These are phyloP conservation scores for Acanthosepion esculentum DNA, from an alignment of 2,888 invertebrate genomes.

Conservation along the genomic window DNA sequence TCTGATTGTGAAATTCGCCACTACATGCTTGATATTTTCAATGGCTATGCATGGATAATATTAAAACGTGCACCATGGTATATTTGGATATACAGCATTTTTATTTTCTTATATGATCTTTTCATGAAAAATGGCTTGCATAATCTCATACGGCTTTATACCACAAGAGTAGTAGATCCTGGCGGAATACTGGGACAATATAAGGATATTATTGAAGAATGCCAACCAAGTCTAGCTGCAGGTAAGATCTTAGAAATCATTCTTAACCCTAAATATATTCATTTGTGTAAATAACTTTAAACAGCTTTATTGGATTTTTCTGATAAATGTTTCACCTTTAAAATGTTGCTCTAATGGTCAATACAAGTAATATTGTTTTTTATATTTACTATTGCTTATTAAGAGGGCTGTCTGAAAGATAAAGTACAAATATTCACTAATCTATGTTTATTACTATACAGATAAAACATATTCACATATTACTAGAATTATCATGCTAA, in stretches of 20 bases:
- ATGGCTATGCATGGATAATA: conserved; percentile 59
- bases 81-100: conserved; percentile 59
- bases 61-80: conserved; percentile 65
- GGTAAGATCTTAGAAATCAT: conserved; percentile 54
- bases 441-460: too few species aligned
- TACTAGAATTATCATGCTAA: too few species aligned
- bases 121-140: conserved; percentile 58
- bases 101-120: conserved; percentile 60
- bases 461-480: too few species aligned
- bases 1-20: conserved; percentile 51
- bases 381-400: too few species aligned
- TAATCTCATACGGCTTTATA: conserved; percentile 59
- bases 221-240: conserved; percentile 63
- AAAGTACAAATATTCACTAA: too few species aligned
- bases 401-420: too few species aligned
- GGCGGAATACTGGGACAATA: conserved; percentile 62
- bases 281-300: too few species aligned
- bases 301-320: too few species aligned
- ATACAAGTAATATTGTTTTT: too few species aligned
- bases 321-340: too few species aligned
- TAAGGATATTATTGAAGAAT: conserved; percentile 61
- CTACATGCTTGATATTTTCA: conserved; percentile 65
- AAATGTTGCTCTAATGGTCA: too few species aligned
- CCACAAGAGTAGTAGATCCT: conserved; percentile 57
- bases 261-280: neutral